Percentiles rank a stretch among this genome's conserved stretches.
These are phyloP conservation scores for Conistra vaccinii DNA, from an alignment of 2,888 invertebrate genomes.

Conservation along the genomic window DNA sequence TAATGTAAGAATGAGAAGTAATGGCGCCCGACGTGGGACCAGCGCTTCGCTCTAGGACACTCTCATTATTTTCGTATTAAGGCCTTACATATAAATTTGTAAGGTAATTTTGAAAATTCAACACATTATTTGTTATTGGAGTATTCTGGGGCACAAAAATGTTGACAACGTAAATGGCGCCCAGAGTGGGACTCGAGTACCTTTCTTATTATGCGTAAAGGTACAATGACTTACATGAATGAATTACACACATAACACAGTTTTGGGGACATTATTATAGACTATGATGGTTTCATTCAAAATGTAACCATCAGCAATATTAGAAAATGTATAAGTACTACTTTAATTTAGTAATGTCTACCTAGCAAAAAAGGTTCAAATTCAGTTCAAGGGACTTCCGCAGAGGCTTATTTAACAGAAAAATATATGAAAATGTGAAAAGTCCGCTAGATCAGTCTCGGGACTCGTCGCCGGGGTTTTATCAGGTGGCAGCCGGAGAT, in stretches of 20 bases:
- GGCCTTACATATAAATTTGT: conserved; percentile 44
- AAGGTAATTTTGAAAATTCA: conserved; percentile 36
- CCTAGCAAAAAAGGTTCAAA: conserved; percentile 23
- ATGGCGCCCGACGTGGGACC: conserved; percentile 64
- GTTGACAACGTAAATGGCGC: conserved; percentile 27
- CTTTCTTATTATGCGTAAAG: conserved; percentile 2
- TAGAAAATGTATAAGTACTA: background rate
- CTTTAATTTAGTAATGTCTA: conserved; percentile 11
- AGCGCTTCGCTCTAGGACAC: conserved; percentile 47
- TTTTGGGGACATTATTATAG: background rate
- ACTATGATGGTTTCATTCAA: background rate
- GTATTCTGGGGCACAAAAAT: conserved; percentile 13
- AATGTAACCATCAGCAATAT: background rate
- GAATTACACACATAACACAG: background rate
- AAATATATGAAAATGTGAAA: conserved; percentile 46
- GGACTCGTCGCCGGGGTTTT: conserved; percentile 39
- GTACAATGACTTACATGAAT: conserved; percentile 1
- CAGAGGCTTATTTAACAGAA: conserved; percentile 33
- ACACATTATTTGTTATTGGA: conserved; percentile 36
- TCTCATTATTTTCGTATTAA: conserved; percentile 65
- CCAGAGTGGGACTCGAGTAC: conserved; percentile 21
- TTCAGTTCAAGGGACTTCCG: conserved; percentile 35
- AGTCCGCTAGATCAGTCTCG: conserved; percentile 43
- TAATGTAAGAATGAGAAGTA: conserved; percentile 65
- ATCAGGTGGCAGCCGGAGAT: conserved; percentile 64